Conservation (phyloP, 2,888 invertebrate species). For the Latheticus oryzae region DNA sequence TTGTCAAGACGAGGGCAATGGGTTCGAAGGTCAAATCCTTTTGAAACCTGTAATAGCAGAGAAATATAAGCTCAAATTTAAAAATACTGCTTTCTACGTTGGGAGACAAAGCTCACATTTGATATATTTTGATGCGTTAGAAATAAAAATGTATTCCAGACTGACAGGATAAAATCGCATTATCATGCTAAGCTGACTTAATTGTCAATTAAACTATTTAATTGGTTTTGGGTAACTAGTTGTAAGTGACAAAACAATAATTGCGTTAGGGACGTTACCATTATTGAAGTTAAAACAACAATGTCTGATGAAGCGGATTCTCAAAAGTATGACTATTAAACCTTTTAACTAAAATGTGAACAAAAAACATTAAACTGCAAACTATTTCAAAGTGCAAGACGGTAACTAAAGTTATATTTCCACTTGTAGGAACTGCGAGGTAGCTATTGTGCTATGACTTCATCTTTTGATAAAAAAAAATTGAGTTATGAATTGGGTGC, state of each 20-base stretch:
- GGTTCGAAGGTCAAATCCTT: constrained; percentile 24
- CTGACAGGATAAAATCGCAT: constrained; percentile 37
- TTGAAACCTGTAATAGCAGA: constrained; percentile 6
- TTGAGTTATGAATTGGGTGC: constrained; percentile 1
- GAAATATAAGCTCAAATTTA: constrained; percentile 12
- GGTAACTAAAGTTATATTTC: too few species aligned
- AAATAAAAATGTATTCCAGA: too few species aligned
- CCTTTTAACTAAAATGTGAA: constrained; percentile 9
- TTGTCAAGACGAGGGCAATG: constrained; percentile 14
- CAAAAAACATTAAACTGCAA: too few species aligned
- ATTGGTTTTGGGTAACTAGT: constrained; percentile 42
- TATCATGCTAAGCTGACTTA: constrained; percentile 34
- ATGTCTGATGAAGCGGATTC: constrained; percentile 20
- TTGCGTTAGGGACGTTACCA: constrained; percentile 23
- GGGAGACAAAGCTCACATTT: too few species aligned
- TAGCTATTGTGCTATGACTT: too few species aligned
- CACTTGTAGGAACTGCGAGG: too few species aligned
- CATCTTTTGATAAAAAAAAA: too few species aligned
- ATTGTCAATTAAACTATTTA: constrained; percentile 44
- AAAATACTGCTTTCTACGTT: constrained; percentile 10
- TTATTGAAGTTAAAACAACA: constrained; percentile 32
- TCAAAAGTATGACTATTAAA: constrained; percentile 26
- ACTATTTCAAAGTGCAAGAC: too few species aligned
- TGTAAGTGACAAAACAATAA: constrained; percentile 40
- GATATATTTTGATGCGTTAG: too few species aligned